Conservation (phyloP, 2,888 invertebrate genomes). For the Orthosia gothica region DNA sequence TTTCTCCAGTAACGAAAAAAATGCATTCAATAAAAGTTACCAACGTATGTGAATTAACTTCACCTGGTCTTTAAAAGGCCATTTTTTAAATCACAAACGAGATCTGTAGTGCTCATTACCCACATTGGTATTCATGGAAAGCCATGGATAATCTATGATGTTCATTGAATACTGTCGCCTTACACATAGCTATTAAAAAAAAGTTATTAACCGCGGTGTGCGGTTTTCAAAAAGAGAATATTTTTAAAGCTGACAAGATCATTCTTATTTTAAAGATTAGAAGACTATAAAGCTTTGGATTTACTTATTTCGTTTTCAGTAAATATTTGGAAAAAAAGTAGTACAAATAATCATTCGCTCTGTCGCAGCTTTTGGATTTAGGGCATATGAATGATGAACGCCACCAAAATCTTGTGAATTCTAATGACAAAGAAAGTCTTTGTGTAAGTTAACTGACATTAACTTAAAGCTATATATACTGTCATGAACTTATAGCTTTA, state of each 20-base stretch:
- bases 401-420: not conserved
- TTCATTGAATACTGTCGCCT: slow-evolving; percentile 40
- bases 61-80: slow-evolving; percentile 33
- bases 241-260: not conserved
- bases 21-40: slow-evolving; percentile 27
- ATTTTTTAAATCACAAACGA: slow-evolving; percentile 60
- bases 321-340: not conserved
- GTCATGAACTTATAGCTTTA: too few relatives aligned
- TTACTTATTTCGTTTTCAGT: not conserved
- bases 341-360: not conserved
- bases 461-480: too few relatives aligned
- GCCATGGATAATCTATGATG: slow-evolving; percentile 53
- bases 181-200: slow-evolving; percentile 30
- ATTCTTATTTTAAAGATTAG: slow-evolving; percentile 27
- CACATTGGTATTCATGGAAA: slow-evolving; percentile 72
- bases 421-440: not conserved
- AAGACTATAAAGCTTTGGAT: not conserved
- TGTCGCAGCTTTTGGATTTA: not conserved
- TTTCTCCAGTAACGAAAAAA: not conserved
- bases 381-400: not conserved
- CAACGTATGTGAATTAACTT: slow-evolving; percentile 43
- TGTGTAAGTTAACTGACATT: not conserved
- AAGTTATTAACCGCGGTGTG: slow-evolving; percentile 12
- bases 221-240: slow-evolving; percentile 19
- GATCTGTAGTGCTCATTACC: slow-evolving; percentile 62